Evolutionary conservation across 2,113 vertebrate species (phyloP), one percentile per base, ranked within the genome.

Genomic region (Indicator indicator): DNA sequence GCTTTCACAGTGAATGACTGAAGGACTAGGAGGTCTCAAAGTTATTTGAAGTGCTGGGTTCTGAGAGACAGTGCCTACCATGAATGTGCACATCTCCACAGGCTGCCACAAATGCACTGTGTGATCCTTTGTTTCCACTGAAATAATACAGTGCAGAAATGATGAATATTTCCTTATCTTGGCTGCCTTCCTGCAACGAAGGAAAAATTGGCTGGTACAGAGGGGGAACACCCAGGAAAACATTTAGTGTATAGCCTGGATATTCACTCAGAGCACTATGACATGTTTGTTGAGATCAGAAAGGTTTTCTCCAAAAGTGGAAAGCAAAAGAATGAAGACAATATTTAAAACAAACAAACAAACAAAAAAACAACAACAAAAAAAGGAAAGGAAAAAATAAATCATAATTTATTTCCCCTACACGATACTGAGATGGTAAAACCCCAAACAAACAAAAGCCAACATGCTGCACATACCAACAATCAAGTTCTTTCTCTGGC

Each of bases 81-180:
- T 44, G 32, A 23, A 36, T 19, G 76, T 33, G 64, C 19, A 36
- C 30, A 62, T 32, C 42, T n/a, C 80, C 4, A 3, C 28, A 52
- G 4, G 7, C 42, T 10, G n/a, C 42, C 71, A 91, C 58, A 84
- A 58, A 69, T 0, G 4, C 75, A 88, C 82, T 92, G 60, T 32
- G 18, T 95, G 95, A 97, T 60, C 92, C 63, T 95, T 97, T 97
- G 97, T 97, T 97, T 97, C 95, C 95, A 97, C 92, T 95, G 96
- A 83, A 97, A 97, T 96, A 97, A 97, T 94, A 83, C 90, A 69
- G 94, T 50, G 73, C 60, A 94, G 94, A 94, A 86, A 89, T 93
- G 97, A 95, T 94, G 94, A 91, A 97, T 93, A 94, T 95, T 95
- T 90, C 90, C 97, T 97, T 97, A 97, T 97, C 96, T 97, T 96